Conservation (phyloP, 2,888 invertebrate genomes). For the Ctena decussata region DNA sequence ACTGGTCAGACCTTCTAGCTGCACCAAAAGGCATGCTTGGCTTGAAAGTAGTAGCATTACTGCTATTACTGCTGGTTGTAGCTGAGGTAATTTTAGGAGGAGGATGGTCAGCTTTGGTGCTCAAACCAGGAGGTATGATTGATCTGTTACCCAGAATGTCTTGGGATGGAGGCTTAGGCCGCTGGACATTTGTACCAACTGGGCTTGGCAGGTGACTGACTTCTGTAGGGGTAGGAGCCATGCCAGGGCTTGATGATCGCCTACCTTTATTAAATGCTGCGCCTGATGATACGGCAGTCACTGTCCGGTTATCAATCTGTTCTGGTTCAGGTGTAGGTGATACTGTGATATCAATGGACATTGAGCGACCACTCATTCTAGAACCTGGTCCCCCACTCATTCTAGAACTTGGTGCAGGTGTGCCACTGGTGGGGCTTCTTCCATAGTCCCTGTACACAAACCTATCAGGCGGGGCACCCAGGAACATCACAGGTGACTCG, state of each 20-base stretch:
- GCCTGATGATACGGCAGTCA: not conserved
- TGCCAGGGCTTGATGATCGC: not conserved
- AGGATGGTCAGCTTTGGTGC: not conserved
- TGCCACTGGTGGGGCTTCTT: not conserved
- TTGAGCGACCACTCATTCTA: not conserved
- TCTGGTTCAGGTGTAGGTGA: slow-evolving; percentile 1
- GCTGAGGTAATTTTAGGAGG: not conserved
- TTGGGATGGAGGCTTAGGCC: not conserved
- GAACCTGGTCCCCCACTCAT: not conserved
- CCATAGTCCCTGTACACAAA: not conserved
- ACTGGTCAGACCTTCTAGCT: not conserved
- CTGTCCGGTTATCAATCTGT: not conserved
- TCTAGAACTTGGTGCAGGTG: not conserved
- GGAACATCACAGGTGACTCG: slow-evolving; percentile 46
- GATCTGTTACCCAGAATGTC: not conserved
- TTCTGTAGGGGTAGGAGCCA: not conserved
- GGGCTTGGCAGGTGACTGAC: not conserved
- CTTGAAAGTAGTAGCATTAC: not conserved
- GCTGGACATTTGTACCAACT: not conserved
- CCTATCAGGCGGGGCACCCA: slow-evolving; percentile 20
- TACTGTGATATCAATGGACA: not conserved
- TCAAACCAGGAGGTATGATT: not conserved
- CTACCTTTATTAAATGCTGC: not conserved
- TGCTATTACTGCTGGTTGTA: not conserved
- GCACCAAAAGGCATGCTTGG: not conserved